Evolutionary conservation across 2,888 invertebrate species (phyloP).

Genomic region (Oligia strigilis): DNA sequence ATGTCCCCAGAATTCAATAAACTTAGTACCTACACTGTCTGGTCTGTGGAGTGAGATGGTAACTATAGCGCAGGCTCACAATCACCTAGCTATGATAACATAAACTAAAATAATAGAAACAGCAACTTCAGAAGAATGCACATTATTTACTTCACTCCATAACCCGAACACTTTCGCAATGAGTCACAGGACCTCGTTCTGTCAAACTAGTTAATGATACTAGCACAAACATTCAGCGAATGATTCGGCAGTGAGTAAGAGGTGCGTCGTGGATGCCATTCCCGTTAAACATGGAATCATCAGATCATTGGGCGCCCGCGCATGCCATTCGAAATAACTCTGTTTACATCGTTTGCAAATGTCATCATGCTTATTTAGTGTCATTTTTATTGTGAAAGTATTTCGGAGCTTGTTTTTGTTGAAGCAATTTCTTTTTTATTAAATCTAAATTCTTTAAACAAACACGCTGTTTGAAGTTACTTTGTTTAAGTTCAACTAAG

Average conservation of each 20-base stretch:
- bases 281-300: constrained; percentile 55
- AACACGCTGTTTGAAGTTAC: neutral
- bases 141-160: constrained; percentile 21
- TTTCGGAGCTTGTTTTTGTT: constrained; percentile 13
- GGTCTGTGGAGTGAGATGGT: neutral
- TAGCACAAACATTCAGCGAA: constrained; percentile 40
- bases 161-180: constrained; percentile 9
- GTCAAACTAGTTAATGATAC: constrained; percentile 52
- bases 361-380: constrained; percentile 54
- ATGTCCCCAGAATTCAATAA: neutral
- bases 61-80: neutral
- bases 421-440: constrained; percentile 4
- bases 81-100: constrained; percentile 11
- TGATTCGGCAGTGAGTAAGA: constrained; percentile 53
- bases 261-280: constrained; percentile 59
- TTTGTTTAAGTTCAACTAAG: neutral
- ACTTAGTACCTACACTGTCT: neutral
- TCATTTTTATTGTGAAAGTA: constrained; percentile 19
- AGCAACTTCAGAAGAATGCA: neutral
- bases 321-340: constrained; percentile 48
- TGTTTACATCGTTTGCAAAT: constrained; percentile 61
- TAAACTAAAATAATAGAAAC: constrained; percentile 14
- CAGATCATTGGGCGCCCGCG: constrained; percentile 68
- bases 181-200: constrained; percentile 49
- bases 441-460: neutral